Evolutionary conservation across 2,797 vertebrate species (phyloP).

Genomic region (Acipenser ruthenus): DNA sequence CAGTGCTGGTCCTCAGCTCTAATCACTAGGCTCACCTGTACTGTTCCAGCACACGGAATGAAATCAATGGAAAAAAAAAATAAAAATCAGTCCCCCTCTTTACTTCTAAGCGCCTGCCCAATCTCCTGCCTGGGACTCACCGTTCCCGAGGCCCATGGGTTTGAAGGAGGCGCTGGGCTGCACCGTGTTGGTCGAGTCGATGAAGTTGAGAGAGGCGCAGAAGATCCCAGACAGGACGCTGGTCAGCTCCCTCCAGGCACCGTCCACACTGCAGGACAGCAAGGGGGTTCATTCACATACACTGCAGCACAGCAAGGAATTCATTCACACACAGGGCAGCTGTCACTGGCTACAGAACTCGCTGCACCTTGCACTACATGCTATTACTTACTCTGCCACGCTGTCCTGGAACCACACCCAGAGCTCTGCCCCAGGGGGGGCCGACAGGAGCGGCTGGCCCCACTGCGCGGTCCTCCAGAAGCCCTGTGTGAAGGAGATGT

Average conservation of each 20-base stretch:
- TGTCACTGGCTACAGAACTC: neutral
- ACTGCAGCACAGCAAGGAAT: too few relatives aligned
- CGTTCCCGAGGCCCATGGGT: slow-evolving; percentile 82
- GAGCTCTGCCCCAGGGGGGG: slow-evolving; percentile 85
- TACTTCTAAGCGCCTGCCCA: too few relatives aligned
- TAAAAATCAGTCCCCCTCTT: slow-evolving; percentile 26
- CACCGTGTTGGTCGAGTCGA: slow-evolving; percentile 93
- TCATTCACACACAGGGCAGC: too few relatives aligned
- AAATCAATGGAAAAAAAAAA: too few relatives aligned
- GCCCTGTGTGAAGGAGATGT: slow-evolving; percentile 91
- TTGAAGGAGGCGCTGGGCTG: slow-evolving; percentile 92
- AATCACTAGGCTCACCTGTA: too few relatives aligned
- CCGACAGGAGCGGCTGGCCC: slow-evolving; percentile 82
- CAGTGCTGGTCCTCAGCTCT: too few relatives aligned
- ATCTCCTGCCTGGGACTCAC: slow-evolving; percentile 42
- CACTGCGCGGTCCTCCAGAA: slow-evolving; percentile 91
- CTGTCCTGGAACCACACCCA: slow-evolving; percentile 96
- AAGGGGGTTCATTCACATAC: neutral
- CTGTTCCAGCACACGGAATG: too few relatives aligned
- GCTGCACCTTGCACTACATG: too few relatives aligned
- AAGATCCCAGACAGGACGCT: slow-evolving; percentile 94
- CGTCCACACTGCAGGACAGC: slow-evolving; percentile 66
- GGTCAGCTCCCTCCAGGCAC: slow-evolving; percentile 88
- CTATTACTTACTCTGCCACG: slow-evolving; percentile 74
- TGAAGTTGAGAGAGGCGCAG: slow-evolving; percentile 96